phyloP scores from a whole-genome alignment of 64 coral and sea anemone genomes.

The Platygyra sinensis region DNA sequence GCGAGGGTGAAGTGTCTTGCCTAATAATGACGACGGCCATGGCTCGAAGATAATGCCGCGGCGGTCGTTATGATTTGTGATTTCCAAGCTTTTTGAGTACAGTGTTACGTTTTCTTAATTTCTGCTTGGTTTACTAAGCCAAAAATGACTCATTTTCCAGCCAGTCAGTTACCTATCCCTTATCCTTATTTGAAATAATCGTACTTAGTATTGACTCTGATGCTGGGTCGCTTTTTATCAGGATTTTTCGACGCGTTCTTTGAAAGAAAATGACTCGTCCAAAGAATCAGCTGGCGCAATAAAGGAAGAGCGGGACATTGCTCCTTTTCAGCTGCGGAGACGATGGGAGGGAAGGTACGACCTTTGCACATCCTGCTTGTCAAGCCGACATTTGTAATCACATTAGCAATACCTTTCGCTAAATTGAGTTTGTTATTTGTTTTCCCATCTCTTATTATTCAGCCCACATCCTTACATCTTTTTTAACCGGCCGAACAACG shows the following conservation, averaged over 20 bases:
- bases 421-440: background rate
- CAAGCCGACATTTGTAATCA: background rate
- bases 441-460: background rate
- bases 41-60: no score
- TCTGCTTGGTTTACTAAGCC: no score
- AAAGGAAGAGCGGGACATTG: conserved; percentile 66
- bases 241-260: conserved; percentile 81
- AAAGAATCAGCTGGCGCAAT: background rate
- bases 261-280: conserved; percentile 31
- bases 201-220: background rate
- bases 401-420: no score
- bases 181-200: no score
- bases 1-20: no score
- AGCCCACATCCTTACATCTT: conserved; percentile 74
- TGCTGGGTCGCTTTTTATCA: background rate
- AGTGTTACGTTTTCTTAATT: no score
- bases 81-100: no score
- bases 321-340: conserved; percentile 65
- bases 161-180: no score
- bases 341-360: conserved; percentile 71
- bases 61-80: no score
- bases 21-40: no score
- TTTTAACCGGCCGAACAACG: conserved; percentile 62
- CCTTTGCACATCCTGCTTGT: background rate
- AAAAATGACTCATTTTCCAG: no score